These are phyloP conservation scores for Eumaeus atala DNA, from an alignment of 1,140 invertebrate genomes.

Conservation along the genomic window DNA sequence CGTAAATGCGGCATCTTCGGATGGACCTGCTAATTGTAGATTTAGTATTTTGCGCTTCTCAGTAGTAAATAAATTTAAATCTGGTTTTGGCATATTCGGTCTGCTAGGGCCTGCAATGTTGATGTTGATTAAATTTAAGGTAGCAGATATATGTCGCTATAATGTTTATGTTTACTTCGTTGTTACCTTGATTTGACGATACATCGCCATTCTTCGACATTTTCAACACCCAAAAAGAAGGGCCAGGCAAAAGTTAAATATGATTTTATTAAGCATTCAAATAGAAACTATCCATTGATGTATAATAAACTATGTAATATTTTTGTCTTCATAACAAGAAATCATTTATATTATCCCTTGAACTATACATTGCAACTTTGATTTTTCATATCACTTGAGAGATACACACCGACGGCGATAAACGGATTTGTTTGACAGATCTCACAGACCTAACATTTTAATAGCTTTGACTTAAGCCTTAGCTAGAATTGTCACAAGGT, in stretches of 20 bases:
- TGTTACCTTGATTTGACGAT: slow-evolving; percentile 68
- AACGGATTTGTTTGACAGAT: background rate
- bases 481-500: too few relatives aligned
- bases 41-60: slow-evolving; percentile 64
- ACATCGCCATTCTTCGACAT: slow-evolving; percentile 72
- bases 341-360: slow-evolving; percentile 31
- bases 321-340: slow-evolving; percentile 25
- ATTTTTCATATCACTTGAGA: slow-evolving; percentile 6
- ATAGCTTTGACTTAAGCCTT: too few relatives aligned
- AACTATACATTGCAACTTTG: slow-evolving; percentile 24
- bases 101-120: slow-evolving; percentile 51
- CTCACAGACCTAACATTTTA: background rate
- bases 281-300: slow-evolving; percentile 28
- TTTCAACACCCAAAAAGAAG: slow-evolving; percentile 36
- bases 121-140: slow-evolving; percentile 16
- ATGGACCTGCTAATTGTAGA: slow-evolving; percentile 52
- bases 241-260: slow-evolving; percentile 23
- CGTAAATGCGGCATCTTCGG: slow-evolving; percentile 59
- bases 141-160: slow-evolving; percentile 10
- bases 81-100: slow-evolving; percentile 54
- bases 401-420: slow-evolving; percentile 12
- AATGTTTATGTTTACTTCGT: slow-evolving; percentile 20
- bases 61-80: slow-evolving; percentile 56
- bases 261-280: slow-evolving; percentile 31
- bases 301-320: slow-evolving; percentile 16